Percentiles rank a stretch among this genome's conserved stretches.
These are phyloP conservation scores for Stichopus chloronotus DNA, from an alignment of 35 echinoderm and acorn worm species.

Conservation along the genomic window DNA sequence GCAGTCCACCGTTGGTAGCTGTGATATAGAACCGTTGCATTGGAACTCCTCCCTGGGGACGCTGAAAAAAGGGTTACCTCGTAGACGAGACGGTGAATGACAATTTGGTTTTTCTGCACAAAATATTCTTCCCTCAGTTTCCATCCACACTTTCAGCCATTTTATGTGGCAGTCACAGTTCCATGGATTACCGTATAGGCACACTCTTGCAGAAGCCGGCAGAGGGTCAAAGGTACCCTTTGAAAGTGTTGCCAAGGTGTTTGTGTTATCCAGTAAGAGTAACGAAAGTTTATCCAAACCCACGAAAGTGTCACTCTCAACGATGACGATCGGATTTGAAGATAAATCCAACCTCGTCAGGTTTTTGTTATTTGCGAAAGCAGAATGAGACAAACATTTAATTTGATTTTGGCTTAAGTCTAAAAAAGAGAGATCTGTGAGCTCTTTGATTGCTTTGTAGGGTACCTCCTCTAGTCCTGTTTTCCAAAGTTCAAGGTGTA, in stretches of 20 bases:
- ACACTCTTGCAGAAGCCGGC: not conserved
- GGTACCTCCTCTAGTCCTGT: not conserved
- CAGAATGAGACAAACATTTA: conserved; percentile 26
- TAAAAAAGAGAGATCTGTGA: not conserved
- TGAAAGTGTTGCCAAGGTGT: conserved; percentile 28
- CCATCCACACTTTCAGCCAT: conserved; percentile 42
- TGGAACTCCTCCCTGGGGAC: not conserved
- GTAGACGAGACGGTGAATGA: not conserved
- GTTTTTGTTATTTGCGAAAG: conserved; percentile 10
- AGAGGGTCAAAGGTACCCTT: not conserved
- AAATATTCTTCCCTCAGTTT: not conserved
- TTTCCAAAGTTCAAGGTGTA: conserved; percentile 32
- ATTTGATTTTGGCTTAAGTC: conserved; percentile 52
- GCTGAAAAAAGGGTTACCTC: conserved; percentile 5
- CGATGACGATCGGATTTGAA: conserved; percentile 16
- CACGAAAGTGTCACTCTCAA: conserved; percentile 19
- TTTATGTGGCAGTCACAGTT: conserved; percentile 49
- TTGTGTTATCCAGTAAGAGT: conserved; percentile 30
- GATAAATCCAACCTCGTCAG: conserved; percentile 34
- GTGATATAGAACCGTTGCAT: conserved; percentile 12
- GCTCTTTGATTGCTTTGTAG: not conserved
- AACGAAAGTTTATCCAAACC: not conserved
- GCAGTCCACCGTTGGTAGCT: conserved; percentile 1
- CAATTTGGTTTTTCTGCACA: conserved; percentile 47
- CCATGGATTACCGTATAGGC: conserved; percentile 46